These are phyloP conservation scores for Nycteola revayana DNA, from an alignment of 2,888 invertebrate genomes.

Conservation along the genomic window DNA sequence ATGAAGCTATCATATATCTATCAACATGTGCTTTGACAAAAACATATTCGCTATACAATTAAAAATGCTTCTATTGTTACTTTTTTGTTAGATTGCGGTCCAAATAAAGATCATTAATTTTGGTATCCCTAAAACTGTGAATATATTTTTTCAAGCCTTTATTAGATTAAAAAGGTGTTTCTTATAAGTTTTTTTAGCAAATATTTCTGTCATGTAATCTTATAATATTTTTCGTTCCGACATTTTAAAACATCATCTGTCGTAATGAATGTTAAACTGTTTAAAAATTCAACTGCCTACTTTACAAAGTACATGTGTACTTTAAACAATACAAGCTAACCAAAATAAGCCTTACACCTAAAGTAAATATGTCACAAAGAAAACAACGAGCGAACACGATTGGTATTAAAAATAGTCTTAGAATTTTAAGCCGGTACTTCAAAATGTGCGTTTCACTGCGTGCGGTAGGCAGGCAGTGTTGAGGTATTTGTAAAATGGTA, in stretches of 20 bases:
- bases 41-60: slow-evolving; percentile 41
- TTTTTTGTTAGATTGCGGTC: slow-evolving; percentile 31
- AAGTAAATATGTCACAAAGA: slow-evolving; percentile 69
- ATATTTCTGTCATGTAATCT: too few species aligned
- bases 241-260: too few species aligned
- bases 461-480: slow-evolving; percentile 63
- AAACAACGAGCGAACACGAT: slow-evolving; percentile 65
- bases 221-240: too few species aligned
- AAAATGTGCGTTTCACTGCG: slow-evolving; percentile 64
- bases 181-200: too few species aligned
- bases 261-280: slow-evolving; percentile 9
- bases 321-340: slow-evolving; percentile 39
- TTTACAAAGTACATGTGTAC: slow-evolving; percentile 22
- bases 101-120: slow-evolving; percentile 27
- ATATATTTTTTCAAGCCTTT: too few species aligned
- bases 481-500: slow-evolving; percentile 60
- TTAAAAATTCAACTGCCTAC: slow-evolving; percentile 24
- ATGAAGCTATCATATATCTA: slow-evolving; percentile 74
- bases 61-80: slow-evolving; percentile 25
- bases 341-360: slow-evolving; percentile 43
- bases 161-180: too few species aligned
- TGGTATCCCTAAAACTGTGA: too few species aligned
- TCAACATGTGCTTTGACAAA: slow-evolving; percentile 60
- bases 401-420: slow-evolving; percentile 64
- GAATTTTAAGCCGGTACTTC: slow-evolving; percentile 60